Evolutionary conservation across 2,113 vertebrate genomes (phyloP).

Genomic region (Thomomys bottae): DNA sequence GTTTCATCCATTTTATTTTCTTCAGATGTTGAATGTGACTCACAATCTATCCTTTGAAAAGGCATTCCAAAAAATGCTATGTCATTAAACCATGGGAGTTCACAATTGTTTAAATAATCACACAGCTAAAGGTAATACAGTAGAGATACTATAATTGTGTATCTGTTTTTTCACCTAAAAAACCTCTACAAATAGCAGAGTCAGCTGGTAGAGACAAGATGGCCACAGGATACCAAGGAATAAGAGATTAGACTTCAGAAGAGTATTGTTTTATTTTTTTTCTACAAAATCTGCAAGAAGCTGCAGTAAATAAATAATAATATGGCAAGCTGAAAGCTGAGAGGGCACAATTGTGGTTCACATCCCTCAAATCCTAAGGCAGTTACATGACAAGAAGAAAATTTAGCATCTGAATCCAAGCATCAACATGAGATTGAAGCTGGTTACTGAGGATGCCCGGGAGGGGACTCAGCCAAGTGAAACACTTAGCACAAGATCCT

Average conservation of each 20-base stretch:
- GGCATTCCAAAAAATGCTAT: neutral
- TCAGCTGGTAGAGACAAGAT: neutral
- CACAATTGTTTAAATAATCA: neutral
- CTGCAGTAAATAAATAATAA: neutral
- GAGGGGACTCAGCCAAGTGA: neutral
- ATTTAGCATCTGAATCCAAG: neutral
- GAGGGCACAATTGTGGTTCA: neutral
- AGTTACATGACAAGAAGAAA: neutral
- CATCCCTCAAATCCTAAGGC: neutral
- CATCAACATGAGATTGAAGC: neutral
- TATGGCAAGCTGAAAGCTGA: neutral
- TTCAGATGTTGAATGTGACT: neutral
- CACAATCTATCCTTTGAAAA: neutral
- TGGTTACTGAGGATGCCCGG: neutral
- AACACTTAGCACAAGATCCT: neutral
- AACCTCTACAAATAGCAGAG: neutral
- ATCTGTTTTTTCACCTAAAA: neutral
- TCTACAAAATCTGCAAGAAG: neutral
- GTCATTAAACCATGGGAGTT: neutral
- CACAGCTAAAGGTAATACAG: neutral
- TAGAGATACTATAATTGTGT: neutral
- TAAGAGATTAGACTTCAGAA: neutral
- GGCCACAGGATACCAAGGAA: neutral
- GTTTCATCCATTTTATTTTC: neutral
- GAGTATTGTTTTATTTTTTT: neutral